Evolutionary conservation across 2,797 vertebrate species (phyloP), one percentile per base, ranked within the genome.

Genomic region (Pangasius larnaudii): DNA sequence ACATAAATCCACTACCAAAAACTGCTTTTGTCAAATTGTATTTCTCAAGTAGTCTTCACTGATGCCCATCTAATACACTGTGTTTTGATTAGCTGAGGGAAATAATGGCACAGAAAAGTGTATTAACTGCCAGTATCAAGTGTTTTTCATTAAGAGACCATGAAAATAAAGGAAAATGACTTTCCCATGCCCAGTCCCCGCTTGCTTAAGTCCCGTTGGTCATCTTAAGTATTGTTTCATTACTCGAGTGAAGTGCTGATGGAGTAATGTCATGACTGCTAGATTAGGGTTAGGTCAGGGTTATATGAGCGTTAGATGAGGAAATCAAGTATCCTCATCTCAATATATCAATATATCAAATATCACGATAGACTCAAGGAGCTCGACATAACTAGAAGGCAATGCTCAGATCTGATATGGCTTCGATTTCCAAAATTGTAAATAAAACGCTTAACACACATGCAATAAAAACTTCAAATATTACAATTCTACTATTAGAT

Each of bases 391-490:
- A 84, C 81, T 67, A 30, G 18, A 14, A 67, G 63, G 27, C 61
- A 84, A 22, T 24, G 42, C 82, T 67, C 61, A 11, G 24, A 65
- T 51, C 63, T 51, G 63, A 84, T 69, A 67, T 1, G 46, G 61
- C 13, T 67, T 69, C 9, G 24, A 69, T 69, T 69, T 84, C 42
- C 63, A 33, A 19, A 65, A 49, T 65, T 18, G 27, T 65, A 67
- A 83, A 65, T 67, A 63, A 84, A 84, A 30, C 42, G n/a, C 42
- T 67, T 67, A 84, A 84, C n/a, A 85, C 84, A 59, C 51, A 85
- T 19, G 67, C 51, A 19, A 85, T 58, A 42, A 58, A 42, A 58
- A 72, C 33, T 85, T 42, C 22, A 46, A 74, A 67, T 84, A 84
- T 69, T 67, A 67, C 69, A 84, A 69, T 51, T 84, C 63, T 24